These are phyloP conservation scores for Aplysina aerophoba DNA, from an alignment of 37 sponge, comb jelly and placozoan species.

Conservation along the genomic window DNA sequence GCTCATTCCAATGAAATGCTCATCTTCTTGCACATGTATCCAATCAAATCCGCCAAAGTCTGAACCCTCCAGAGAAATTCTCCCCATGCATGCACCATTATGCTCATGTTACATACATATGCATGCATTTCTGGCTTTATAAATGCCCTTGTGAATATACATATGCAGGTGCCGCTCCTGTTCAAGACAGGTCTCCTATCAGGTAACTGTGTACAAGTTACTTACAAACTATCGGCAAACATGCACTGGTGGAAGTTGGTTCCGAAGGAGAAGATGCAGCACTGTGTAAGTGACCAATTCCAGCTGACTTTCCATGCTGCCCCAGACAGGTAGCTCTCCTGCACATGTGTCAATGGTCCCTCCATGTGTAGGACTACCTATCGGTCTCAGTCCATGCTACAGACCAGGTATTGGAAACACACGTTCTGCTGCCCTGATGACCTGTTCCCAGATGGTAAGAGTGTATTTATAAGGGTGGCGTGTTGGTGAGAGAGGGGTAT, in stretches of 20 bases:
- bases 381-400: not conserved
- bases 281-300: not conserved
- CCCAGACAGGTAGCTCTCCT: not conserved
- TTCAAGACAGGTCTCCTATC: too few relatives aligned
- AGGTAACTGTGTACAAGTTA: too few relatives aligned
- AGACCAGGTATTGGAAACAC: slow-evolving; percentile 3
- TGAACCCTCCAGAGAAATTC: too few relatives aligned
- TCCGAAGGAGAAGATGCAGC: slow-evolving; percentile 10
- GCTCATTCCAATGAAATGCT: too few relatives aligned
- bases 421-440: not conserved
- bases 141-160: too few relatives aligned
- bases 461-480: not conserved
- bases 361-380: not conserved
- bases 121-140: too few relatives aligned
- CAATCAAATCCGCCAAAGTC: too few relatives aligned
- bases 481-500: not conserved
- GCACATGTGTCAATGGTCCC: not conserved
- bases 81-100: too few relatives aligned
- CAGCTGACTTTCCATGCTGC: too few relatives aligned
- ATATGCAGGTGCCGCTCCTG: too few relatives aligned
- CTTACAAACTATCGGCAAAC: not conserved
- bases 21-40: too few relatives aligned
- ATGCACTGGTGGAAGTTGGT: not conserved
- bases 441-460: not conserved
- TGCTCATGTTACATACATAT: too few relatives aligned